A percentile compares a stretch with the other conserved stretches of the same genome.
Evolutionary conservation across 2,113 vertebrate species (phyloP).

Genomic region (Apaloderma vittatum): DNA sequence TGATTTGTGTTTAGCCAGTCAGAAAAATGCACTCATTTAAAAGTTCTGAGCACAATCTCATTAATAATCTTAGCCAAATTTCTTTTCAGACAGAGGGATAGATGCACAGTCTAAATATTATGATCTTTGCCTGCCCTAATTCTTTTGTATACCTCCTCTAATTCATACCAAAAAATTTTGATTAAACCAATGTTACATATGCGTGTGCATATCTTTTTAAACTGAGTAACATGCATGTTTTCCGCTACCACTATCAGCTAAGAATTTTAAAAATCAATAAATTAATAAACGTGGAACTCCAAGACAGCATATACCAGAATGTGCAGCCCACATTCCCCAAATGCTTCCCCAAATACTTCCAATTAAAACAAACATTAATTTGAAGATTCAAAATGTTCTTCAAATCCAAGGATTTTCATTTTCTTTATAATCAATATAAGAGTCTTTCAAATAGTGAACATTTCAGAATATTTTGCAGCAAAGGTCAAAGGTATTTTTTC

Average conservation of each 20-base stretch:
- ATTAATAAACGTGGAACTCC: background rate
- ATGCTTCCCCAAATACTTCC: background rate
- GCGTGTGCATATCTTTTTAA: background rate
- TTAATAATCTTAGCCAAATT: background rate
- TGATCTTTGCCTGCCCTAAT: background rate
- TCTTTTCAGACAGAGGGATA: background rate
- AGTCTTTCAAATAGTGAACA: background rate
- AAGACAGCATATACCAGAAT: background rate
- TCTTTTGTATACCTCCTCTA: background rate
- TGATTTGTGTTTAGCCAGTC: background rate
- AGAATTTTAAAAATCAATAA: fast-evolving
- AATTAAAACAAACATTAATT: background rate
- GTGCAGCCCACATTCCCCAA: background rate
- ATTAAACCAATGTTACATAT: background rate
- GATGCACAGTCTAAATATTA: background rate
- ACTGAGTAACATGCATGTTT: background rate
- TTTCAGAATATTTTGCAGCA: background rate
- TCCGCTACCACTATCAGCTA: background rate
- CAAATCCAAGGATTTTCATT: background rate
- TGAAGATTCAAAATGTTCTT: background rate
- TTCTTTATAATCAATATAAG: background rate
- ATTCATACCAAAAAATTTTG: background rate
- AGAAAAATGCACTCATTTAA: background rate
- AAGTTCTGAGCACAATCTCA: background rate
- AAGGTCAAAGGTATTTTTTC: background rate